Base-by-base conservation (phyloP, 1,140 invertebrate species). In the Teleopsis dalmanni region DNA sequence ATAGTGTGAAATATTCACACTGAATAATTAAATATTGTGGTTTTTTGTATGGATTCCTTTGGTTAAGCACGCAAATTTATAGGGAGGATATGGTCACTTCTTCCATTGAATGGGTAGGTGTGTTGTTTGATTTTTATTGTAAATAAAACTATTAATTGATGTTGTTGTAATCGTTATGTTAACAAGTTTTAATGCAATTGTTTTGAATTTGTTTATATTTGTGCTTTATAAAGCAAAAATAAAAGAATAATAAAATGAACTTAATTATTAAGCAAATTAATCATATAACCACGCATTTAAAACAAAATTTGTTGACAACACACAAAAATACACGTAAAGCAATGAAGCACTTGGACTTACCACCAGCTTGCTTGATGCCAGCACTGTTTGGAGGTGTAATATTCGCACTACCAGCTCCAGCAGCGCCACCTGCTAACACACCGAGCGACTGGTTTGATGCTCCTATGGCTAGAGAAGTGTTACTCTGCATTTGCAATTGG, bases 311-410 rank as follows among this genome's bases (percentile, higher is more conserved):
- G 14, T 7, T n/a, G 27, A 42, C 14, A 26, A 42, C 23, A n/a
- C 19, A 22, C 5, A 11, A 4, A 42, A 19, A 9, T 8, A 3
- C 29, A 22, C 2, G 29, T 29, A 13, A 19, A 43, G 3, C 5
- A 40, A 22, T 18, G 9, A 22, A 10, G 9, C 18, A 9, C 22
- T 25, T 5, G 18, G 47, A 60, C 62, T 66, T 61, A 66, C 63
- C 64, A 56, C 63, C 58, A 29, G 63, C 50, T 55, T 66, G 64
- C 16, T 63, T 53, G 26, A 66, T 53, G 23, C 64, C 64, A 44
- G 64, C 64, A 35, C 64, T 66, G 26, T 66, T 66, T 3, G 64
- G 64, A 38, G 64, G 64, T 50, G 64, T 66, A 38, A 65, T 66
- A 44, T 59, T 66, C 26, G 63, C 56, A 26, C 55, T 60, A 50